Base-by-base conservation (phyloP, 2,888 invertebrate species). In the Achlya flavicornis region DNA sequence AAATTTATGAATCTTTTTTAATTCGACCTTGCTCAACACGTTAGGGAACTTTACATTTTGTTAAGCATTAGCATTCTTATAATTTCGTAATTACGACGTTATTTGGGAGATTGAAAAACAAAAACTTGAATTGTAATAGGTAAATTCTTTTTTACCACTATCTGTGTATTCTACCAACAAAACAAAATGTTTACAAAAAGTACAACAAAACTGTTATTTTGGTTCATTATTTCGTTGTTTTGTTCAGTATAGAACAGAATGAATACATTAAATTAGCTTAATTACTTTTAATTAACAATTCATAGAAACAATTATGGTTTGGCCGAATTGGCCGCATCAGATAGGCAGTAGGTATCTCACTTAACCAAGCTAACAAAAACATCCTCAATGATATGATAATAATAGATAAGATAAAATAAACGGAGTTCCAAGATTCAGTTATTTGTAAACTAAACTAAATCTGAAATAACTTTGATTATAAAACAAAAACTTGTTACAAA, bases 1-100 rank as follows among this genome's bases (percentile, higher is more conserved):
- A 87, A 91, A 92, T 91, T 90, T 79, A 81, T 69, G 74, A 77
- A 80, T 71, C 77, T 79, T 86, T 88, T 46, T 89, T 84, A 79
- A 87, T 89, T 92, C 90, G 91, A 91, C 88, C 87, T 88, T 86
- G 81, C 80, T 82, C 81, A 80, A 78, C 70, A 73, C 73, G 68
- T 77, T 80, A 80, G 80, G 78, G 71, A 74, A 79, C 60, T 71
- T 60, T 78, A 74, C 73, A 80, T 79, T 79, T 81, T 77, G 80
- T 85, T 84, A 78, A 76, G 71, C 72, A 73, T 79, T 84, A 85
- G 79, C 78, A 83, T 81, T 83, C 80, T 82, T 73, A 76, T 77
- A 81, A 80, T 41, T 73, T 78, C 76, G 73, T 71, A 69, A 64
- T 63, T 64, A 58, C 63, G 57, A 57, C 26, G 58, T 41, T 58